Base-by-base conservation (phyloP, 2,113 vertebrate species). In the Pterocles burchelli region DNA sequence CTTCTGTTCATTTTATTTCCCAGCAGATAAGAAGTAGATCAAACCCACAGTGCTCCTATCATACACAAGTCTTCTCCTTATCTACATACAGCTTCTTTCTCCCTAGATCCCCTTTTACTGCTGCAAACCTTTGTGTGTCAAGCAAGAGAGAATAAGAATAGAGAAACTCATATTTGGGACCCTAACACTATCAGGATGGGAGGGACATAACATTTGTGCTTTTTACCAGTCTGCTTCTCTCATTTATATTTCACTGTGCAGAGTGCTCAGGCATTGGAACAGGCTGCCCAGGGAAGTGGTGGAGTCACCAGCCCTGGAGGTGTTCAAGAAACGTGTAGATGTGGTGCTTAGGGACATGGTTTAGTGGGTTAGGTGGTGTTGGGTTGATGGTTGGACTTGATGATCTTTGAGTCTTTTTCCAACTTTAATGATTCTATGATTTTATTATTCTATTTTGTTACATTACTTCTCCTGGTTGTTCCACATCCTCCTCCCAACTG, bases 1-100 rank as follows among this genome's bases (percentile, higher is more conserved):
- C 10, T 93, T 82, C 36, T 54, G 12, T 58, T 83, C 29, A n/a
- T 82, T 95, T 94, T 85, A 55, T 83, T 91, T 96, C 71, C 70
- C 51, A 80, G 84, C 4, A 79, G 74, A 84, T 72, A 89, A 85
- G 33, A 10, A 25, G 13, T 57, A 89, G 51, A 70, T 78, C 81
- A 85, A 87, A 46, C 49, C 54, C 80, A 51, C 13, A 79, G 54
- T 36, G 17, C 2, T 79, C 83, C 46, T 63, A 41, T 58, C 59
- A 55, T 26, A 83, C 11, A 70, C 34, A 82, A 71, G 10, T 2
- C 33, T 76, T 76, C 28, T 46, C 34, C 20, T 79, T 73, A 48
- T 65, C 58, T 43, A 15, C 6, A n/a, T 10, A 24, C 2, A 51
- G 7, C 22, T 66, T 88, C 38, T 71, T 85, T 71, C 22, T 62